phyloP scores from a whole-genome alignment of 2,797 vertebrate genomes.

The Lithobates sylvaticus region DNA sequence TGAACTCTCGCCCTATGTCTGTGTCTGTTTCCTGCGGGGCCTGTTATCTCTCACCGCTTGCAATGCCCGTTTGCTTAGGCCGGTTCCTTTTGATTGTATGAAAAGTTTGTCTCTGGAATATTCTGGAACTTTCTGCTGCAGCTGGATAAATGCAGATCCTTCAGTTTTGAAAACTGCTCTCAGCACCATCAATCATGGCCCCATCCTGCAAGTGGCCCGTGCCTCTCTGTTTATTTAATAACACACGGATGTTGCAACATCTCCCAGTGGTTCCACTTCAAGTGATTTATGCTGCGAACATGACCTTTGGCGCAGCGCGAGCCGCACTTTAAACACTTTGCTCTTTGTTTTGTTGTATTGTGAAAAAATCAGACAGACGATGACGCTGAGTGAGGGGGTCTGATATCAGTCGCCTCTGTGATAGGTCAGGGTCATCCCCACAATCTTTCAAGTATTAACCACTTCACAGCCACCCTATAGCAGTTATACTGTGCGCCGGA shows the following conservation, averaged over 20 bases:
- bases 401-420: conserved; percentile 24
- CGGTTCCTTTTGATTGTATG: not conserved
- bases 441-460: too few relatives aligned
- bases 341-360: conserved; percentile 32
- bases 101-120: not conserved
- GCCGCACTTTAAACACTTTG: conserved; percentile 30
- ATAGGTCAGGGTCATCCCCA: not conserved
- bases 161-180: not conserved
- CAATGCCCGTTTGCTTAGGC: not conserved
- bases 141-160: not conserved
- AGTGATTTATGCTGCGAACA: not conserved
- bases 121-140: not conserved
- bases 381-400: conserved; percentile 36
- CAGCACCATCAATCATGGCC: not conserved
- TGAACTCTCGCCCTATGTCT: not conserved
- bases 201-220: not conserved
- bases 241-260: conserved; percentile 33
- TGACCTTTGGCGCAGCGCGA: not conserved
- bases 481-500: too few relatives aligned
- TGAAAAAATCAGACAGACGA: conserved; percentile 26
- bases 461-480: too few relatives aligned
- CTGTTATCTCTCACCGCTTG: not conserved
- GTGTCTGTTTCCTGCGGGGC: too few relatives aligned
- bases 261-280: not conserved
- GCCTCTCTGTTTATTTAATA: conserved; percentile 25